phyloP scores from a whole-genome alignment of 2,888 invertebrate species.

The Diaperis boleti region DNA sequence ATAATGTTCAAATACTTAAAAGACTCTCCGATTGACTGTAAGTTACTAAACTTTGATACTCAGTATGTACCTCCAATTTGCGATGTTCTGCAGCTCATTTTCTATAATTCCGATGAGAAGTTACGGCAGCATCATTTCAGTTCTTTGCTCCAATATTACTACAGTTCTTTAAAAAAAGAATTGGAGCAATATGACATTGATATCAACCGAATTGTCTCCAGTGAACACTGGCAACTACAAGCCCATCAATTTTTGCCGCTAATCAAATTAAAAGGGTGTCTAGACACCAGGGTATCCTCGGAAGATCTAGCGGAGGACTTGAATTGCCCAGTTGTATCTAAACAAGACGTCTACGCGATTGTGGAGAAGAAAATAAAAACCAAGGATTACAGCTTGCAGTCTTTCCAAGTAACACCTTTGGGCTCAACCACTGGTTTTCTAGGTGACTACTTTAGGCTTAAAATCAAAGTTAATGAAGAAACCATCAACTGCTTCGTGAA shows the following conservation, averaged over 20 bases:
- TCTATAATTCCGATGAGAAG: neutral
- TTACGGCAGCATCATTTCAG: neutral
- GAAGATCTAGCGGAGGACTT: constrained; percentile 19
- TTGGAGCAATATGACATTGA: neutral
- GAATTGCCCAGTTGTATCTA: constrained; percentile 42
- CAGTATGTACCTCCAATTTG: neutral
- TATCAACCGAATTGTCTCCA: neutral
- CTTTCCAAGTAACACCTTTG: constrained; percentile 40
- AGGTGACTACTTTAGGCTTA: constrained; percentile 53
- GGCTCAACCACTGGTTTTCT: constrained; percentile 51
- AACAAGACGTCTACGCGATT: constrained; percentile 52
- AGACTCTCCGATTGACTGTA: neutral
- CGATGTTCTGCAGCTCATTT: constrained; percentile 7
- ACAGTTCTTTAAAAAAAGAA: neutral
- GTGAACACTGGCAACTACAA: neutral
- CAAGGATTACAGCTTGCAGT: constrained; percentile 43
- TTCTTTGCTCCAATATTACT: neutral
- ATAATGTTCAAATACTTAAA: neutral
- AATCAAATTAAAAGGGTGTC: neutral
- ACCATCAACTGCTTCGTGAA: constrained; percentile 49
- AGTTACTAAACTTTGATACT: neutral
- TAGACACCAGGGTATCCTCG: no score
- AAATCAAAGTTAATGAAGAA: constrained; percentile 41
- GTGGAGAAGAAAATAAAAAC: constrained; percentile 44
- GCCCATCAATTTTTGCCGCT: neutral